Evolutionary conservation across 2,888 invertebrate genomes (phyloP).

Genomic region (Orchesella flavescens): DNA sequence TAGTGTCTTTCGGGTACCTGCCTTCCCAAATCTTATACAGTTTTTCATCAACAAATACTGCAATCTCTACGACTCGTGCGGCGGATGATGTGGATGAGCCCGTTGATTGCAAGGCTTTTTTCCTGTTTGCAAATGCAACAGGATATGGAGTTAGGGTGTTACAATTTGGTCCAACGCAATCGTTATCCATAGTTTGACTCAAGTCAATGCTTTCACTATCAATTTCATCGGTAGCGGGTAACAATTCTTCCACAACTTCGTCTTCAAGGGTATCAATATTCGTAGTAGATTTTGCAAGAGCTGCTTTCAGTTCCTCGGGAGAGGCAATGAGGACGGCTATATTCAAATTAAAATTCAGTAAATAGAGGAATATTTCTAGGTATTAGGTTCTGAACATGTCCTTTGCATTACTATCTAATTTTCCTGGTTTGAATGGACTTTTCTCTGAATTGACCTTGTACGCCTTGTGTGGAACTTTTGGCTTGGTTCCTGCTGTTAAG

Average conservation of each 20-base stretch:
- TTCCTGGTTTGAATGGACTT: background rate
- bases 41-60: constrained; percentile 60
- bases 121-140: background rate
- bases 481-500: background rate
- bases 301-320: constrained; percentile 4
- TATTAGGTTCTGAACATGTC: too few relatives aligned
- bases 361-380: too few relatives aligned
- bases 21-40: constrained; percentile 35
- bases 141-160: background rate
- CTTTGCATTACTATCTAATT: constrained; percentile 4
- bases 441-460: constrained; percentile 29
- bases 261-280: constrained; percentile 12
- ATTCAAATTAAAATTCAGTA: background rate
- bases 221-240: background rate
- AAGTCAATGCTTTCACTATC: constrained; percentile 5
- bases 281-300: background rate
- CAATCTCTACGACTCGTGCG: constrained; percentile 61
- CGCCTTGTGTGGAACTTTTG: constrained; percentile 40
- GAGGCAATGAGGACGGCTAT: background rate
- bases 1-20: constrained; percentile 45
- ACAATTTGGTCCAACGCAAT: background rate
- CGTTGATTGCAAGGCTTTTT: background rate
- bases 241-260: background rate
- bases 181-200: background rate
- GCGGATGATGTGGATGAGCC: background rate